A percentile compares a stretch with the other conserved stretches of the same genome.
phyloP scores from a whole-genome alignment of 2,113 vertebrate species.

The Semicossyphus pulcher region DNA sequence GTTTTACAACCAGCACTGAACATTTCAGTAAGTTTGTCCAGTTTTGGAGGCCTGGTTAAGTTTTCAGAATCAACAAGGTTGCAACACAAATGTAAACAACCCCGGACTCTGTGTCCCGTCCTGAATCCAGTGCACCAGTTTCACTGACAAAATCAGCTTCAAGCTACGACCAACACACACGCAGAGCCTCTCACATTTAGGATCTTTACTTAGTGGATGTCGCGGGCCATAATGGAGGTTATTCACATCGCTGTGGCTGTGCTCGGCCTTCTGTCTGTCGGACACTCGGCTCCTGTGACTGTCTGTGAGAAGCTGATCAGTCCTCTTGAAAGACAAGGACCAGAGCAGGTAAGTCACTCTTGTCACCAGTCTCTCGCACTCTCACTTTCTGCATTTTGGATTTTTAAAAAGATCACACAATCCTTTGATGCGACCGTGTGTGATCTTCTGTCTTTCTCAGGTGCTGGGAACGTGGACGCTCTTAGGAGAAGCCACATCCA shows the following conservation, averaged over 20 bases:
- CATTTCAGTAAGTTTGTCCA: no score
- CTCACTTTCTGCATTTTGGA: neutral
- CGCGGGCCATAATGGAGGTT: constrained; percentile 20
- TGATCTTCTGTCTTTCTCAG: constrained; percentile 33
- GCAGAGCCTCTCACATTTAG: no score
- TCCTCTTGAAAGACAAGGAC: constrained; percentile 5
- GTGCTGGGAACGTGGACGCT: constrained; percentile 62
- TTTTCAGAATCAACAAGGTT: neutral
- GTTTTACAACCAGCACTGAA: no score
- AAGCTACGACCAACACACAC: neutral
- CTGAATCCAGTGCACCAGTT: neutral
- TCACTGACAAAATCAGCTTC: neutral
- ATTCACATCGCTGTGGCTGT: constrained; percentile 22
- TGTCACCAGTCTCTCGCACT: no score
- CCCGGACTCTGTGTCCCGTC: neutral
- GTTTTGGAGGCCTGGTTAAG: no score
- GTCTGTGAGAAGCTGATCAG: constrained; percentile 48
- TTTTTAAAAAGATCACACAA: neutral
- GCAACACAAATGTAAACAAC: neutral
- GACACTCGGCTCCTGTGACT: constrained; percentile 48
- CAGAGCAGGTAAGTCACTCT: constrained; percentile 41
- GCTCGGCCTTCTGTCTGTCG: constrained; percentile 46
- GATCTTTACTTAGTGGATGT: no score
- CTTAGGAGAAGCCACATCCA: constrained; percentile 22
- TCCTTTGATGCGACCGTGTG: neutral